phyloP scores from a whole-genome alignment of 2,797 vertebrate genomes.

The Anguilla anguilla region DNA sequence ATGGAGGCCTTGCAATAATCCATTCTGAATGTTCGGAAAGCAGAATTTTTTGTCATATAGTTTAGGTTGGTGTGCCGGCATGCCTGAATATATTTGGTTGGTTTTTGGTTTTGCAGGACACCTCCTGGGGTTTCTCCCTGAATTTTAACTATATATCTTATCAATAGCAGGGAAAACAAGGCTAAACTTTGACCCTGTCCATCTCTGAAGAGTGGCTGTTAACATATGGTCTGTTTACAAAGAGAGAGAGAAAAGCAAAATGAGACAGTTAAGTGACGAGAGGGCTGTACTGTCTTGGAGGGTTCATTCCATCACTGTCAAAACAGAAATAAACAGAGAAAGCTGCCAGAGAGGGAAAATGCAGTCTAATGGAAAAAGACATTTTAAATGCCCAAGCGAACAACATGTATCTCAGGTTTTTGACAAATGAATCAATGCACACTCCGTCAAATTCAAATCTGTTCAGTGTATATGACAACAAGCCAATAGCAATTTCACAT shows the following conservation, averaged over 20 bases:
- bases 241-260: background rate
- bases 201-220: slow-evolving; percentile 1
- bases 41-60: background rate
- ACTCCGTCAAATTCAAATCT: slow-evolving; percentile 1
- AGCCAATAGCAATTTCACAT: background rate
- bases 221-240: slow-evolving; percentile 13
- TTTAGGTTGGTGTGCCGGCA: background rate
- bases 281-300: background rate
- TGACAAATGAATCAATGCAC: slow-evolving; percentile 6
- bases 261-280: background rate
- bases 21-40: background rate
- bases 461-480: background rate
- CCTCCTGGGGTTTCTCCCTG: background rate
- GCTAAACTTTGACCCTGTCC: slow-evolving; percentile 15
- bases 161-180: background rate
- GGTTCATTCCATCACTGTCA: slow-evolving; percentile 22
- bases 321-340: background rate
- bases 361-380: slow-evolving; percentile 23
- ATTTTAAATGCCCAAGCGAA: slow-evolving; percentile 4
- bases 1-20: background rate
- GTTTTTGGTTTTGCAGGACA: background rate
- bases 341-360: slow-evolving; percentile 7
- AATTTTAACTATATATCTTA: background rate
- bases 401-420: background rate
- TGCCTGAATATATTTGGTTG: background rate